Evolutionary conservation across 2,888 invertebrate species (phyloP).

Genomic region (Patella ulyssiponensis): DNA sequence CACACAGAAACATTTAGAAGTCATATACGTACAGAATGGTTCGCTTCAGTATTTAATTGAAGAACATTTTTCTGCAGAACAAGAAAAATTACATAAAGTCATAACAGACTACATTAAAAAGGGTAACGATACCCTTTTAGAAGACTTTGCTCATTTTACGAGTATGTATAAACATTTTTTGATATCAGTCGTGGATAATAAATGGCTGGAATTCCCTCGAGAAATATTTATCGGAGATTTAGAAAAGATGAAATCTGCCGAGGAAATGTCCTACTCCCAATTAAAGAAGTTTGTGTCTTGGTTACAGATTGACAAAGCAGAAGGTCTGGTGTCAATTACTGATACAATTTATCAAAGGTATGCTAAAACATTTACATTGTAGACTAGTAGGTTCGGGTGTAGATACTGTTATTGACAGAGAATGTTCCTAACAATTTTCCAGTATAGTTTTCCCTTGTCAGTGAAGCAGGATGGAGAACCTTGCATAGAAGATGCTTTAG

Average conservation of each 20-base stretch:
- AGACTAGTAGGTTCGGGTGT: no score
- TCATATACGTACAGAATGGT: slow-evolving; percentile 48
- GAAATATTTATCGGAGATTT: slow-evolving; percentile 54
- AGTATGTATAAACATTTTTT: slow-evolving; percentile 57
- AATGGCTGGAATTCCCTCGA: slow-evolving; percentile 64
- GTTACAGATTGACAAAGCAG: slow-evolving; percentile 61
- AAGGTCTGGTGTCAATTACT: slow-evolving; percentile 49
- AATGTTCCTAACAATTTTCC: no score
- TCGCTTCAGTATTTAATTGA: slow-evolving; percentile 40
- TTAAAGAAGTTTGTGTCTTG: slow-evolving; percentile 55
- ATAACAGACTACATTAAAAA: slow-evolving; percentile 52
- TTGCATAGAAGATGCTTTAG: no score
- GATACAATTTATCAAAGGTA: slow-evolving; percentile 20
- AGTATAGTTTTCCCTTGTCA: no score
- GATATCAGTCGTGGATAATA: slow-evolving; percentile 53
- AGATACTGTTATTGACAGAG: no score
- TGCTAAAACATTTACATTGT: no score
- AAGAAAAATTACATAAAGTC: slow-evolving; percentile 41
- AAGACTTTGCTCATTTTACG: slow-evolving; percentile 48
- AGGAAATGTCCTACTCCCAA: slow-evolving; percentile 39
- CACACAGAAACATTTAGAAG: slow-evolving; percentile 37
- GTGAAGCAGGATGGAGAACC: no score
- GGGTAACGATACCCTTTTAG: slow-evolving; percentile 52
- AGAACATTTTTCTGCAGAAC: slow-evolving; percentile 41
- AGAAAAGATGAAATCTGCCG: slow-evolving; percentile 24